Evolutionary conservation across 2,888 invertebrate species (phyloP).

Genomic region (Endotricha flammealis): DNA sequence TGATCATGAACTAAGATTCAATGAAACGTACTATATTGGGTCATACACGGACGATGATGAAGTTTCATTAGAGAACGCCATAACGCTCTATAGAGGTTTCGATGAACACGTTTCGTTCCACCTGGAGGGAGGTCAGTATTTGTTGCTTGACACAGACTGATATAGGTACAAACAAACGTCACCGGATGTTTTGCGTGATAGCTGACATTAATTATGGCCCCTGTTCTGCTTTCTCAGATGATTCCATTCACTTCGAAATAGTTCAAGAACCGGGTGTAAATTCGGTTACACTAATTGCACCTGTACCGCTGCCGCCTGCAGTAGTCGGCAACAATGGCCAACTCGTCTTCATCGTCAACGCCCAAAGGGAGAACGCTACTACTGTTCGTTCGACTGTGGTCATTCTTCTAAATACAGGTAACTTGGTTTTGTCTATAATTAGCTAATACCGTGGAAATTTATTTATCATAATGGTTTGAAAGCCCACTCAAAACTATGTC

Average conservation of each 20-base stretch:
- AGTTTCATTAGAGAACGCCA: conserved; percentile 15
- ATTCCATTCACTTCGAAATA: conserved; percentile 25
- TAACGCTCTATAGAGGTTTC: conserved; percentile 23
- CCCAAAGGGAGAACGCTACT: conserved; percentile 24
- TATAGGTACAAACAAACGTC: no score
- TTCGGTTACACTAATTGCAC: conserved; percentile 16
- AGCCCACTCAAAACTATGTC: no score
- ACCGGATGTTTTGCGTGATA: no score
- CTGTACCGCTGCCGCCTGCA: conserved; percentile 21
- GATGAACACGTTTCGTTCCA: conserved; percentile 27
- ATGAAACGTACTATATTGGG: conserved; percentile 17
- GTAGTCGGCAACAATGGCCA: conserved; percentile 28
- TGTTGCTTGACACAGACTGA: no score
- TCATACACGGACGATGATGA: conserved; percentile 13
- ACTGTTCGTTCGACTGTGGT: conserved; percentile 31
- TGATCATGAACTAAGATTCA: conserved; percentile 12
- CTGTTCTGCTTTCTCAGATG: no score
- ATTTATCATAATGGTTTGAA: no score
- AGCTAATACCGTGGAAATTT: no score
- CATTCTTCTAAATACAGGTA: no score
- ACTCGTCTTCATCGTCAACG: conserved; percentile 31
- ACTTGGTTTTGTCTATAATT: no score
- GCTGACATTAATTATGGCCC: no score
- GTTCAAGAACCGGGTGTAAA: conserved; percentile 16
- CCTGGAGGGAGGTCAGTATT: conserved; percentile 27